Evolutionary conservation across 2,113 vertebrate genomes (phyloP), one percentile per base, ranked within the genome.

Genomic region (Myotis brandtii): DNA sequence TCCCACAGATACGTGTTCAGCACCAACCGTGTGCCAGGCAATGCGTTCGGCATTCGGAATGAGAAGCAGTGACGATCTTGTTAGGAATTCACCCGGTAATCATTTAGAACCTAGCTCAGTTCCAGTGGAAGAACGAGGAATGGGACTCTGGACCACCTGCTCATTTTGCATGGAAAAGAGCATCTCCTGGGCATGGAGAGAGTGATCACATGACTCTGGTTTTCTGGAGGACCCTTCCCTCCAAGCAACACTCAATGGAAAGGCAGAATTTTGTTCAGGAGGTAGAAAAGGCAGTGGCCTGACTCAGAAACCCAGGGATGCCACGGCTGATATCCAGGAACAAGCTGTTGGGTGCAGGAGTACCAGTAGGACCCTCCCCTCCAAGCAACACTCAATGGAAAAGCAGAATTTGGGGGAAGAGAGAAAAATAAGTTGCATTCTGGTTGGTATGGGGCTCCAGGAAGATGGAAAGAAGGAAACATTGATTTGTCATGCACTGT

Each of bases 41-140:
- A 6, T 32, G 40, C 34, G 21, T 43, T 91, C 9, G 27, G 70
- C 50, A 34, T 69, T 30, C 77, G 54, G 89, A 62, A 87, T 34
- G n/a, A 64, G 83, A 52, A 86, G 48, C 48, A 25, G 66, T 40
- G n/a, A 92, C 43, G 25, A 82, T 30, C 43, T 90, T 69, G 48
- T 62, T 85, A 76, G 67, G 92, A 88, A 62, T 54, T 37, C n/a
- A 32, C 21, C 9, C n/a, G 30, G 54, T 84, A 46, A 91, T 75
- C 64, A n/a, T 69, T 70, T 80, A 43, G 25, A 94, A 56, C 83
- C 34, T 79, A 40, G 48, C 69, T 92, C 48, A 48, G 59, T 50
- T 34, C 21, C 54, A 72, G 69, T 20, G 48, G 32, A 83, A 85
- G 34, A 32, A 32, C 3, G 25, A 94, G 59, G 13, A 40, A 3